phyloP scores from a whole-genome alignment of 2,888 invertebrate genomes.

The Nysson spinosus region DNA sequence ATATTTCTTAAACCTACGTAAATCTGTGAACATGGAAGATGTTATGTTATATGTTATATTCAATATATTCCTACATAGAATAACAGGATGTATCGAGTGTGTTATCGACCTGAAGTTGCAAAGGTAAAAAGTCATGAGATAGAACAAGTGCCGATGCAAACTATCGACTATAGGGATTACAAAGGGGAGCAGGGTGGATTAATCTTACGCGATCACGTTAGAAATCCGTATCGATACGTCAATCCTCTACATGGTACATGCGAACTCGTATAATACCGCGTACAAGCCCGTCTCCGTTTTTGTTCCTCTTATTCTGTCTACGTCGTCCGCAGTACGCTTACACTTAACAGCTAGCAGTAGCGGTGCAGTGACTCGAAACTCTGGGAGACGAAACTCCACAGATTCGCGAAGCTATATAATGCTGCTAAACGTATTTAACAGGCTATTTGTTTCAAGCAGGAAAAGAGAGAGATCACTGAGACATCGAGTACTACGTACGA shows the following conservation, averaged over 20 bases:
- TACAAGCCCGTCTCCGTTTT: slow-evolving; percentile 51
- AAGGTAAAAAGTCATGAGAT: background rate
- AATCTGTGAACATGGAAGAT: too few relatives aligned
- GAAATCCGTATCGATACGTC: slow-evolving; percentile 54
- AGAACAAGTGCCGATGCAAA: slow-evolving; percentile 9
- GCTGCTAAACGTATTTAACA: background rate
- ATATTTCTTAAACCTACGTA: too few relatives aligned
- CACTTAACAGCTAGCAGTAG: slow-evolving; percentile 50
- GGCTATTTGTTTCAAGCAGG: too few relatives aligned
- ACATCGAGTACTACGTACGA: too few relatives aligned
- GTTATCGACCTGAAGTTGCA: background rate
- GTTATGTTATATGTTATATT: too few relatives aligned
- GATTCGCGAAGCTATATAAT: slow-evolving; percentile 20
- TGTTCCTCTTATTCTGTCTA: slow-evolving; percentile 60
- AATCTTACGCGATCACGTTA: slow-evolving; percentile 43
- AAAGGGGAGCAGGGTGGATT: slow-evolving; percentile 10
- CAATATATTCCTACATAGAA: too few relatives aligned
- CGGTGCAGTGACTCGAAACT: slow-evolving; percentile 49
- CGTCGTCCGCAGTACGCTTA: slow-evolving; percentile 48
- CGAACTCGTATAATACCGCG: slow-evolving; percentile 50
- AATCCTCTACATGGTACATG: slow-evolving; percentile 34
- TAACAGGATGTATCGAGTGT: too few relatives aligned
- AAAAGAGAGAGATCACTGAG: too few relatives aligned
- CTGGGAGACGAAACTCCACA: slow-evolving; percentile 36
- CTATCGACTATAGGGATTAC: slow-evolving; percentile 24